Evolutionary conservation across 2,113 vertebrate genomes (phyloP), one percentile per base, ranked within the genome.

Genomic region (Eolophus roseicapilla): DNA sequence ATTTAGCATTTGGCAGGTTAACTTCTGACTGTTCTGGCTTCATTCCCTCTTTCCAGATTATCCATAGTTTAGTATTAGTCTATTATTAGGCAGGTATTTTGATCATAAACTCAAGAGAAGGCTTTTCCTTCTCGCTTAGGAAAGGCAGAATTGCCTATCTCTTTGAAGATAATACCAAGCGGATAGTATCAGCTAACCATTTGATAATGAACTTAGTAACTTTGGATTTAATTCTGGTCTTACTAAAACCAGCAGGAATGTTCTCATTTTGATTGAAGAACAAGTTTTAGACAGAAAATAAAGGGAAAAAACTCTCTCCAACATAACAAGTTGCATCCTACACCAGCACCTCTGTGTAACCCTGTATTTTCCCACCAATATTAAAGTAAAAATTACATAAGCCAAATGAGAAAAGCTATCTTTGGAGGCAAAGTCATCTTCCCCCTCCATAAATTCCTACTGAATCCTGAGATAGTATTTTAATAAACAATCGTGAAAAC

Each of bases 401-500:
- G 46, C 69, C 73, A 88, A 90, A 75, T 24, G 53, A 80, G 69
- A 80, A 89, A 70, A 79, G 23, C 35, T 88, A 20, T 91, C 14
- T 76, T 69, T 62, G 85, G 50, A 91, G 27, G 25, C 46, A 92
- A 92, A 94, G 74, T 60, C 25, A 50, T 88, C 39, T 68, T 75
- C 65, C 47, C 46, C 69, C 81, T 95, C 81, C 28, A 16, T 69
- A 84, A 96, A 88, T 91, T 67, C 59, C 44, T 73, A 23, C 2
- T 93, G 35, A 93, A 90, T 90, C 91, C 62, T 82, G 73, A 90
- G 75, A 71, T 16, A 91, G 17, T 52, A 80, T 86, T 93, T 76
- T 88, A 92, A 89, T 62, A 95, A 92, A 91, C 86, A 92, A 68
- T 86, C 52, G 46, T 92, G 69, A 82, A 88, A 82, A 74, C 47